Base-by-base conservation (phyloP, 2,888 invertebrate species). In the Leptodirus hochenwartii region DNA sequence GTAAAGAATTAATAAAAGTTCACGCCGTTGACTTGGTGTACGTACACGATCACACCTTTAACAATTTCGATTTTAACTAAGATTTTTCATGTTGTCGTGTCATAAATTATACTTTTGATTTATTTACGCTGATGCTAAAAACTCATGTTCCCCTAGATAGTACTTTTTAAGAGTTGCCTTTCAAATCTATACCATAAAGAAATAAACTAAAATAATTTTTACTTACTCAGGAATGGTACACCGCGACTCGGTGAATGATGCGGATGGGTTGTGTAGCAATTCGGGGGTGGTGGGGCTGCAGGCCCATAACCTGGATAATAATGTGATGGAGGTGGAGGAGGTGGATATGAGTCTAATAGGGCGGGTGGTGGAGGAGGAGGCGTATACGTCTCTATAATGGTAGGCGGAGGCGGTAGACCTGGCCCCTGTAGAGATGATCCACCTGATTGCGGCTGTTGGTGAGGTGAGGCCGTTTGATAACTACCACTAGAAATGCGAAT, bases 151-250 rank as follows among this genome's bases (percentile, higher is more conserved):
- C n/a, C n/a, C n/a, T n/a, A n/a, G n/a, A n/a, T n/a, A n/a, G n/a
- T n/a, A n/a, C n/a, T n/a, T n/a, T n/a, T n/a, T n/a, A n/a, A n/a
- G n/a, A n/a, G n/a, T n/a, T n/a, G n/a, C n/a, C n/a, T n/a, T n/a
- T n/a, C n/a, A n/a, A n/a, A n/a, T n/a, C n/a, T n/a, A n/a, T n/a
- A n/a, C n/a, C n/a, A n/a, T n/a, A n/a, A n/a, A n/a, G n/a, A n/a
- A n/a, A n/a, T n/a, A n/a, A n/a, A n/a, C n/a, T n/a, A n/a, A n/a
- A n/a, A n/a, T n/a, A n/a, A 20, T 8, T 20, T 20, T 16, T 45
- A 62, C 66, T 62, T 46, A 71, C 71, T 69, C 51, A 71, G 64
- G 52, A 64, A 71, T 32, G 68, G 65, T 54, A 71, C 60, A 30
- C 55, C 50, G 50, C 70, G 62, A 50, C 71, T 61, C 42, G 72